These are phyloP conservation scores for Myiozetetes cayanensis DNA, from an alignment of 2,113 vertebrate genomes.

Conservation along the genomic window DNA sequence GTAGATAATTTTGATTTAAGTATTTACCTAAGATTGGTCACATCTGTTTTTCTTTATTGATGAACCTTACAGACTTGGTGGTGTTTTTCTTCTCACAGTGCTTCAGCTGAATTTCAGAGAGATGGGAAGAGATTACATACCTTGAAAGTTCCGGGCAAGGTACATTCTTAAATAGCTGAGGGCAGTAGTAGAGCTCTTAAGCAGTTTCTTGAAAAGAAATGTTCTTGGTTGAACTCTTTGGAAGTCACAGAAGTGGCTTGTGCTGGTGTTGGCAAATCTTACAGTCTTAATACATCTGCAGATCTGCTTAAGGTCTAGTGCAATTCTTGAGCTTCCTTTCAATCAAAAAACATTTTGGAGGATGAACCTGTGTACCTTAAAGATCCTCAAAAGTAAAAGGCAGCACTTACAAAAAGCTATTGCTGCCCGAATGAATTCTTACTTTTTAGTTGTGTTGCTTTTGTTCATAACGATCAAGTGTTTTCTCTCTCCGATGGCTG, in stretches of 20 bases:
- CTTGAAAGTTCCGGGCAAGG: background rate
- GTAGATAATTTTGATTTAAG: background rate
- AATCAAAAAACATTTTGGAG: background rate
- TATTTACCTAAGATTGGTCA: background rate
- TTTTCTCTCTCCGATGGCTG: background rate
- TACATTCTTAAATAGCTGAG: background rate
- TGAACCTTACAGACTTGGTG: background rate
- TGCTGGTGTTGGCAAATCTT: slow-evolving; percentile 10
- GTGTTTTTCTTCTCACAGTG: background rate
- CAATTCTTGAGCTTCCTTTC: background rate
- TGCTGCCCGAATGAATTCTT: background rate
- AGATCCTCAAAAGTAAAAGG: background rate
- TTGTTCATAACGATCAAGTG: background rate
- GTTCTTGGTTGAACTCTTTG: background rate
- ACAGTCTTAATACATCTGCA: background rate
- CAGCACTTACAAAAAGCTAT: background rate
- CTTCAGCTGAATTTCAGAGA: background rate
- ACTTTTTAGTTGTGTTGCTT: background rate
- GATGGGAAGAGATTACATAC: background rate
- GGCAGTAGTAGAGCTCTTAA: background rate
- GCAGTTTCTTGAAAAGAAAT: background rate
- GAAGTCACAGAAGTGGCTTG: background rate
- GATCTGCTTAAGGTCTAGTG: background rate
- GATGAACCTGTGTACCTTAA: background rate
- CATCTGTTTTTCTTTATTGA: background rate